phyloP scores from a whole-genome alignment of 2,888 invertebrate species.

The Andrena bicolor region DNA sequence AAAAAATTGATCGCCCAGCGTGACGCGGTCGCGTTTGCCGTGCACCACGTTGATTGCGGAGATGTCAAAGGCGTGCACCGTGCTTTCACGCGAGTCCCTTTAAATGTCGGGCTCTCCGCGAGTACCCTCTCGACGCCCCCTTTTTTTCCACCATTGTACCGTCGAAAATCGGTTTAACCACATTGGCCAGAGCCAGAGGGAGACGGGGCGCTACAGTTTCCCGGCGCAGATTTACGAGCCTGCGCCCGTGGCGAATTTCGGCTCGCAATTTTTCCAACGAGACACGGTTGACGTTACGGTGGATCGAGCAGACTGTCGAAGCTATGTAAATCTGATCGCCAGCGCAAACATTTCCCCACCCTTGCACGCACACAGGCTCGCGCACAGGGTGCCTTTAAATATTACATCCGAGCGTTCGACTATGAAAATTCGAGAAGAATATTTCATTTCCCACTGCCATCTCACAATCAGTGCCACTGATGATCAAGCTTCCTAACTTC shows the following conservation, averaged over 20 bases:
- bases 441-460: no score
- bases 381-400: no score
- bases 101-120: not conserved
- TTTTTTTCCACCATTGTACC: not conserved
- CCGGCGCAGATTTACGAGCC: not conserved
- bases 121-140: not conserved
- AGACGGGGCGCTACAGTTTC: not conserved
- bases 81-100: constrained; percentile 43
- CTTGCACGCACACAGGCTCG: no score
- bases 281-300: not conserved
- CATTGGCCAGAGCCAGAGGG: not conserved
- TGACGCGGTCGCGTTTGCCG: constrained; percentile 34
- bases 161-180: constrained; percentile 13
- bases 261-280: not conserved
- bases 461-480: no score
- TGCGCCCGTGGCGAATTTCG: not conserved
- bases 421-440: no score
- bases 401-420: no score
- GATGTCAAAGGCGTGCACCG: constrained; percentile 54
- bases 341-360: not conserved
- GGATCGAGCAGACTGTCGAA: not conserved
- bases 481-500: no score
- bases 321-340: not conserved
- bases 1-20: constrained; percentile 54
- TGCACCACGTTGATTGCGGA: constrained; percentile 47